Conservation (phyloP, 2,888 invertebrate genomes). For the Leptopilina syphax region DNA sequence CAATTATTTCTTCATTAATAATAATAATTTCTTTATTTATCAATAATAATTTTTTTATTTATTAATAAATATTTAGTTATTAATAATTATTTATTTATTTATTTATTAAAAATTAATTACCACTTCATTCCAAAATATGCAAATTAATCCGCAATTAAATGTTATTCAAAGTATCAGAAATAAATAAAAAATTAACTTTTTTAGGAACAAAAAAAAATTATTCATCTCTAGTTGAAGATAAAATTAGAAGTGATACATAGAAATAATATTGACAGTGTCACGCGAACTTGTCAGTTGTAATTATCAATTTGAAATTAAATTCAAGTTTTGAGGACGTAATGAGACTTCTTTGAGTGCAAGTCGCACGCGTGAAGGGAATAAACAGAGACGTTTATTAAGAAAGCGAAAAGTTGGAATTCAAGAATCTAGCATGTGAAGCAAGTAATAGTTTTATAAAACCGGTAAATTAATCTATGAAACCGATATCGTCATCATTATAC, state of each 20-base stretch:
- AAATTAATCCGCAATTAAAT: background rate
- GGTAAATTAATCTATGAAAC: conserved; percentile 59
- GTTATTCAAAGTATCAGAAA: too few relatives aligned
- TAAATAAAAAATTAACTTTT: too few relatives aligned
- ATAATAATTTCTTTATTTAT: too few relatives aligned
- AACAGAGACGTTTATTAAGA: conserved; percentile 31
- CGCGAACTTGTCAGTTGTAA: conserved; percentile 9
- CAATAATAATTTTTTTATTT: too few relatives aligned
- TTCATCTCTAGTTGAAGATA: background rate
- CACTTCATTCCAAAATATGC: background rate
- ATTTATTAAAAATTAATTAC: too few relatives aligned
- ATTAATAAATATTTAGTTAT: too few relatives aligned
- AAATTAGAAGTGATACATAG: background rate
- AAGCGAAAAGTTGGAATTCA: conserved; percentile 36
- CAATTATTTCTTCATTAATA: too few relatives aligned
- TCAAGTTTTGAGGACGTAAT: conserved; percentile 1
- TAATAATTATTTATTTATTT: too few relatives aligned
- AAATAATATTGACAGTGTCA: conserved; percentile 2
- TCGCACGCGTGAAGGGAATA: conserved; percentile 34
- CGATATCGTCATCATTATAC: conserved; percentile 55
- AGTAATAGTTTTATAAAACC: conserved; percentile 40
- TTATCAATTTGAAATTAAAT: conserved; percentile 27
- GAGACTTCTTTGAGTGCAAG: conserved; percentile 12
- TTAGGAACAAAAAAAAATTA: too few relatives aligned
- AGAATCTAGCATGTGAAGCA: conserved; percentile 24